A percentile compares a stretch with the other conserved stretches of the same genome.
Evolutionary conservation across 2,888 invertebrate species (phyloP).

Genomic region (Ormyrus thymus): DNA sequence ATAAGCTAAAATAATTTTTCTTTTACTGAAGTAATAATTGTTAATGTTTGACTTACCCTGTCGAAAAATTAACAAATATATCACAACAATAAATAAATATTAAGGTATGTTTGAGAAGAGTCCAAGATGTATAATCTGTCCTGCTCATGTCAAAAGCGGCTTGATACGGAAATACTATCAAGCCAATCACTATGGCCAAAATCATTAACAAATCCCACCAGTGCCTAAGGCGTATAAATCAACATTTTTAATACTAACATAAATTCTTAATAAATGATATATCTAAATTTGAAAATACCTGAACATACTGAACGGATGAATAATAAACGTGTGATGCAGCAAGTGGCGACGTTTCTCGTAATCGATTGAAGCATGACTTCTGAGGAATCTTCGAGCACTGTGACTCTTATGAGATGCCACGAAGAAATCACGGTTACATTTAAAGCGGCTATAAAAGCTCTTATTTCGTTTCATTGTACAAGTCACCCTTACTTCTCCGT

Average conservation of each 20-base stretch:
- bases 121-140: constrained; percentile 58
- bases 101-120: constrained; percentile 63
- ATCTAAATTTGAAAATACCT: constrained; percentile 60
- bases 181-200: constrained; percentile 61
- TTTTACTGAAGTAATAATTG: too few species aligned
- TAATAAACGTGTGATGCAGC: constrained; percentile 60
- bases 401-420: constrained; percentile 70
- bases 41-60: constrained; percentile 65
- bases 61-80: constrained; percentile 69
- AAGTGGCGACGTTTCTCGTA: constrained; percentile 68
- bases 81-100: constrained; percentile 68
- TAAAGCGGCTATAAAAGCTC: too few species aligned
- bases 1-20: not conserved
- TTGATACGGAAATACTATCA: constrained; percentile 69
- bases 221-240: constrained; percentile 60
- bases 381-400: constrained; percentile 66
- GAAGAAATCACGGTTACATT: constrained; percentile 55
- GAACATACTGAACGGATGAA: constrained; percentile 71
- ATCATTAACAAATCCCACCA: constrained; percentile 72
- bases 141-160: constrained; percentile 65
- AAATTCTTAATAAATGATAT: too few species aligned
- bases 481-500: too few species aligned
- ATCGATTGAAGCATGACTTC: constrained; percentile 67
- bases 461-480: too few species aligned
- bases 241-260: too few species aligned